These are phyloP conservation scores for Lampris megalopsis DNA, from an alignment of 2,113 vertebrate species.

Conservation along the genomic window DNA sequence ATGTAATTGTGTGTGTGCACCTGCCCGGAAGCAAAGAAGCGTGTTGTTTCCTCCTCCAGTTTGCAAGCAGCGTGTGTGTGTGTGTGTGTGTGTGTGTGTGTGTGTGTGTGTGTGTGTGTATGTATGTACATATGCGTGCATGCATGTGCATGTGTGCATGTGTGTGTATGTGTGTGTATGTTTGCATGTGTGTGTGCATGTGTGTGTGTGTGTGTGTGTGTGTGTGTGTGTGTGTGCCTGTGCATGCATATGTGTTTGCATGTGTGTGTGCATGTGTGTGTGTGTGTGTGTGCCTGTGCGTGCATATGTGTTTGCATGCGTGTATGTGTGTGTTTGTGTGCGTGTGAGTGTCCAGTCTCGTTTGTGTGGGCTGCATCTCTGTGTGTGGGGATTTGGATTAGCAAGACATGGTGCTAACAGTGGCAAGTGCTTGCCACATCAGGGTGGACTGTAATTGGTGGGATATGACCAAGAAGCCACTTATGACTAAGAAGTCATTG, in stretches of 20 bases:
- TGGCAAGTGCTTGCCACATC: not conserved
- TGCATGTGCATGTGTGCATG: no score
- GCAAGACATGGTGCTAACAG: not conserved
- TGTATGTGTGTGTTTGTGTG: no score
- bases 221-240: not conserved
- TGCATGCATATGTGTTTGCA: no score
- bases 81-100: not conserved
- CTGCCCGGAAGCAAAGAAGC: not conserved
- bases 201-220: not conserved
- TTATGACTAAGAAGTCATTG: not conserved
- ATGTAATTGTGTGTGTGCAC: conserved; percentile 1
- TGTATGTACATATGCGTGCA: no score
- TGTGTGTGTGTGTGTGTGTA: not conserved
- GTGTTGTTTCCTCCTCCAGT: no score
- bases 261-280: not conserved
- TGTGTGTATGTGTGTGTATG: no score
- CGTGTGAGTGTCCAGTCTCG: not conserved
- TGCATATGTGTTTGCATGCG: no score
- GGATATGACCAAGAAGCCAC: not conserved
- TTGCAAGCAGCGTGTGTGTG: not conserved
- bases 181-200: no score
- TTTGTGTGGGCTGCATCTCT: not conserved
- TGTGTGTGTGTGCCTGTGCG: not conserved
- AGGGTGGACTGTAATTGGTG: not conserved
- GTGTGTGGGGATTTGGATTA: not conserved